Percentiles rank a stretch among this genome's conserved stretches.
phyloP scores from a whole-genome alignment of 2,113 vertebrate species.

The Paradisaea rubra region DNA sequence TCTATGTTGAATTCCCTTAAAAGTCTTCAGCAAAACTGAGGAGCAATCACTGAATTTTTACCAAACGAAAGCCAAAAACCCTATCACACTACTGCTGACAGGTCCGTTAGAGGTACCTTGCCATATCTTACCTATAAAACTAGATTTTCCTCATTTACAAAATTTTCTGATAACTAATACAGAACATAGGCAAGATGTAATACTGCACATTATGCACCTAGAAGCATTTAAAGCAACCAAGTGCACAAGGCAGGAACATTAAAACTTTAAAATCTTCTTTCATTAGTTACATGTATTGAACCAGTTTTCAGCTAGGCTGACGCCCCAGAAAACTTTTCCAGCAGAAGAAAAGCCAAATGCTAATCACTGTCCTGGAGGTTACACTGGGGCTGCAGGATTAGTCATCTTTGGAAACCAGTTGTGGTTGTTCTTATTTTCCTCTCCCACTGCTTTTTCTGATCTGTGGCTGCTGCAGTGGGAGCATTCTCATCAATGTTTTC shows the following conservation, averaged over 20 bases:
- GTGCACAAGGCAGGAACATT: not conserved
- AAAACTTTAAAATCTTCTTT: not conserved
- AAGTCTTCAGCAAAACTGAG: not conserved
- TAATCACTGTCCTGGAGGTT: conserved; percentile 37
- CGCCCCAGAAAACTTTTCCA: conserved; percentile 16
- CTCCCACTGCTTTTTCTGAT: conserved; percentile 45
- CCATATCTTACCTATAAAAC: not conserved
- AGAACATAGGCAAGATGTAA: not conserved
- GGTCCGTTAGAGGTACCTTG: not conserved
- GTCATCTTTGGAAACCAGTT: conserved; percentile 42
- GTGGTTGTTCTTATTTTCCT: conserved; percentile 42
- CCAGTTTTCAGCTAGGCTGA: conserved; percentile 3
- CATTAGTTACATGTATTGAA: not conserved
- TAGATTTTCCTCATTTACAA: not conserved
- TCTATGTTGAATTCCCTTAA: not conserved
- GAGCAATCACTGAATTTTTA: not conserved
- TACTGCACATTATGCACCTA: not conserved
- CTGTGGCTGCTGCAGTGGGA: conserved; percentile 14
- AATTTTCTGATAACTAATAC: not conserved
- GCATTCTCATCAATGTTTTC: conserved; percentile 42
- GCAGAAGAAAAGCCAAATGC: not conserved
- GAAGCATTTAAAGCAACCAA: not conserved
- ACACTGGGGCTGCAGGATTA: not conserved
- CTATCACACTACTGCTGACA: not conserved
- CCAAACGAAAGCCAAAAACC: not conserved